Evolutionary conservation across 2,113 vertebrate genomes (phyloP).

Genomic region (Passer montanus): DNA sequence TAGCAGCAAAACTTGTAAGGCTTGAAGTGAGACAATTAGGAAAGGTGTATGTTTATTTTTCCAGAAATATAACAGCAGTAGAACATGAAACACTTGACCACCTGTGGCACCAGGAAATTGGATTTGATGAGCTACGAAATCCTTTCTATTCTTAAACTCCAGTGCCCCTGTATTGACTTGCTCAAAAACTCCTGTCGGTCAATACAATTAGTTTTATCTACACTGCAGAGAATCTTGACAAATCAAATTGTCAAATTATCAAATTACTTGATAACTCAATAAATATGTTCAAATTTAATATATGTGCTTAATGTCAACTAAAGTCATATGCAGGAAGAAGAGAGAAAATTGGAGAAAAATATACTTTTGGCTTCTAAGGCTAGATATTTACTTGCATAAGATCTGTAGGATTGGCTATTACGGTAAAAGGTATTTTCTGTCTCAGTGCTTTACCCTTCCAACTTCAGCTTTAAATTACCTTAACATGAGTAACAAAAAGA

Average conservation of each 20-base stretch:
- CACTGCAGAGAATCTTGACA: not conserved
- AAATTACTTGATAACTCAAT: not conserved
- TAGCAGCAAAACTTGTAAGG: not conserved
- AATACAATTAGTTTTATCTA: not conserved
- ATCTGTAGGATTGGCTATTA: not conserved
- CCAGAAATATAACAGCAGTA: not conserved
- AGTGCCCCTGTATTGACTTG: not conserved
- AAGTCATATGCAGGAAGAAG: not conserved
- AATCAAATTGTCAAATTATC: not conserved
- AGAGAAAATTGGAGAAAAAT: not conserved
- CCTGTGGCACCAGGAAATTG: not conserved
- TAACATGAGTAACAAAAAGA: not conserved
- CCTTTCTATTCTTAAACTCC: not conserved
- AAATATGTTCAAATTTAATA: not conserved
- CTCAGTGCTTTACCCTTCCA: not conserved
- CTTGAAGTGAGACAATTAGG: not conserved
- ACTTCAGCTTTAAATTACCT: not conserved
- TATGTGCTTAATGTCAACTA: not conserved
- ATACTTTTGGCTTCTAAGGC: not conserved
- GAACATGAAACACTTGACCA: not conserved
- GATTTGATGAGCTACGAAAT: not conserved
- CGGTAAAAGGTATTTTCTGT: not conserved
- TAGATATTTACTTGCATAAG: not conserved
- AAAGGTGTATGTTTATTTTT: not conserved
- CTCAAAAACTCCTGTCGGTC: not conserved